These are phyloP conservation scores for Menidia beryllina DNA, from an alignment of 2,113 vertebrate species.

Conservation along the genomic window DNA sequence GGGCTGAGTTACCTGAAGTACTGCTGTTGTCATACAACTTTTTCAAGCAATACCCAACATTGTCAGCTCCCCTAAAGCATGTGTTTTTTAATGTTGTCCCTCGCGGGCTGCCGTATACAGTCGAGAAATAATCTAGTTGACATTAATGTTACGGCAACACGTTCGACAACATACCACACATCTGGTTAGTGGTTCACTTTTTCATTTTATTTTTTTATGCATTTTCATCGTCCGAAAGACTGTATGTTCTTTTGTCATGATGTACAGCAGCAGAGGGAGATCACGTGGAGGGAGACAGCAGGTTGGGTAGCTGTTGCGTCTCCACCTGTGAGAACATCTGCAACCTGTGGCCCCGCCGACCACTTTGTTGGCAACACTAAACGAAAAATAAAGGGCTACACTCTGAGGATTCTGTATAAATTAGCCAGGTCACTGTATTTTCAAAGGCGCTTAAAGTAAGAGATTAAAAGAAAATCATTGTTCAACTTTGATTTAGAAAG, in stretches of 20 bases:
- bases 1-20: constrained; percentile 61
- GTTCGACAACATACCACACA: constrained; percentile 2
- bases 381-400: not conserved
- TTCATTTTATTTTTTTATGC: not conserved
- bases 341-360: constrained; percentile 28
- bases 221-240: constrained; percentile 6
- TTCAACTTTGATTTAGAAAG: no score
- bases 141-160: constrained; percentile 3
- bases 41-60: constrained; percentile 47
- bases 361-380: not conserved
- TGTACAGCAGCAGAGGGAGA: constrained; percentile 17
- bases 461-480: no score
- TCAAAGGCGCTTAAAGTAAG: no score
- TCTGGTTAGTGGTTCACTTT: not conserved
- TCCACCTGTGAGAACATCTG: constrained; percentile 39
- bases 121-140: constrained; percentile 14
- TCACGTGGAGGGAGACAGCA: constrained; percentile 34
- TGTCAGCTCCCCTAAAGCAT: constrained; percentile 42
- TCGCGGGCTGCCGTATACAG: constrained; percentile 3
- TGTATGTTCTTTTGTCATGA: not conserved
- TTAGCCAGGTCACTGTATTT: no score
- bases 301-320: constrained; percentile 53
- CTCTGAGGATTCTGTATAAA: no score
- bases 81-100: constrained; percentile 31
- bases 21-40: constrained; percentile 56